Base-by-base conservation (phyloP, 2,113 vertebrate genomes). In the Climacteris rufus region DNA sequence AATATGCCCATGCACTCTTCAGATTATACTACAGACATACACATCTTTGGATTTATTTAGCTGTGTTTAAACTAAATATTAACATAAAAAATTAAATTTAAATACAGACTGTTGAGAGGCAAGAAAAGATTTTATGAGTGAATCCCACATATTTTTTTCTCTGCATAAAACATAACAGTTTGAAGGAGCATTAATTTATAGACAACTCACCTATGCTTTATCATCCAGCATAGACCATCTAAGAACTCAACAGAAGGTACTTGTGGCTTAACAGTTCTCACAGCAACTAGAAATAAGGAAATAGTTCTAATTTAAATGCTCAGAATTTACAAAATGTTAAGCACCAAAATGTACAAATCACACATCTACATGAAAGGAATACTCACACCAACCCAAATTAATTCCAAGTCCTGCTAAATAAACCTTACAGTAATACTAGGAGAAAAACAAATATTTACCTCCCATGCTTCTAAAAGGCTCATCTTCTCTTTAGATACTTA, bases 371-470 rank as follows among this genome's bases (percentile, higher is more conserved):
- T 6, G 19, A 75, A 88, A 60, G 11, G 8, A 95, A 31, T 6
- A 56, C 12, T 74, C 47, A 60, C 50, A 75, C 10, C 8, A 88
- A 81, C 10, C 9, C 30, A 75, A 88, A 94, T 37, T 35, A 40
- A 92, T 37, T 81, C 4, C 22, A 75, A n/a, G 7, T 85, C 23
- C 40, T 60, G 21, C 44, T 75, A 69, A 93, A 64, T 28, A 75
- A 84, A 53, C 30, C 6, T 37, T 85, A 66, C 27, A 66, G 54
- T 42, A 94, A 83, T 15, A 64, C 16, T 21, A 90, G 23, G 6
- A 89, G 5, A 84, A 89, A 7, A 90, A 81, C 47, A 90, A 94
- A 90, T 87, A 89, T 87, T 96, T 96, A 84, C 45, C 37, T 75
- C 8, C 3, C 4, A 24, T 39, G 4, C 22, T 28, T 72, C 56